These are phyloP conservation scores for Cheumatopsyche charites DNA, from an alignment of 1,140 invertebrate genomes.

Conservation along the genomic window DNA sequence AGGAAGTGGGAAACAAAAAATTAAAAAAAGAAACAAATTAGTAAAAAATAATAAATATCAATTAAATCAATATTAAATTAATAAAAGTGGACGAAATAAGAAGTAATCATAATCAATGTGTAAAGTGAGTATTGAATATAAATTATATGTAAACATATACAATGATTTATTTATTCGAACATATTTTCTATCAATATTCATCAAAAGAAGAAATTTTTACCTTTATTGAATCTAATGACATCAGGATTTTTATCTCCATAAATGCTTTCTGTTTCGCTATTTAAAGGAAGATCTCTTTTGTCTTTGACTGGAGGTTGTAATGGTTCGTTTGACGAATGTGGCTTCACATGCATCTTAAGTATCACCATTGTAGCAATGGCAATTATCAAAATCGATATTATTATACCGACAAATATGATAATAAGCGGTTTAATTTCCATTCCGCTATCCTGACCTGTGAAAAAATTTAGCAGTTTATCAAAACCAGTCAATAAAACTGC, in stretches of 20 bases:
- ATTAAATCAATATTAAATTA: constrained; percentile 12
- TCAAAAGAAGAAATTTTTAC: constrained; percentile 56
- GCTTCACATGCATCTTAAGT: constrained; percentile 25
- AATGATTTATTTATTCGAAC: too few species aligned
- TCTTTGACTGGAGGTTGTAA: constrained; percentile 35
- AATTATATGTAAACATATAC: too few species aligned
- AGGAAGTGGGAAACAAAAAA: constrained; percentile 33
- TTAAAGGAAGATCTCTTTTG: constrained; percentile 36
- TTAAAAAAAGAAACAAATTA: constrained; percentile 32
- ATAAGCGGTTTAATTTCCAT: constrained; percentile 39
- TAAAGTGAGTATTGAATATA: neutral
- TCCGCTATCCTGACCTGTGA: constrained; percentile 26
- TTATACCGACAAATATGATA: constrained; percentile 37
- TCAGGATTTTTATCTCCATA: constrained; percentile 80
- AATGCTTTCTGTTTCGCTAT: constrained; percentile 43
- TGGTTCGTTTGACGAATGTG: constrained; percentile 34
- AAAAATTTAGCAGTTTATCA: neutral
- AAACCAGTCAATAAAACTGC: constrained; percentile 1
- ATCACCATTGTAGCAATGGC: constrained; percentile 12
- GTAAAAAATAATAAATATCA: constrained; percentile 23
- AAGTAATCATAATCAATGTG: neutral
- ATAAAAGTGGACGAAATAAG: neutral
- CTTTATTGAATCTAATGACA: constrained; percentile 79
- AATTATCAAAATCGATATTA: constrained; percentile 31
- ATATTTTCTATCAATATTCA: neutral